Evolutionary conservation across 2,797 vertebrate species (phyloP), one percentile per base, ranked within the genome.

Genomic region (Gallirallus australis): DNA sequence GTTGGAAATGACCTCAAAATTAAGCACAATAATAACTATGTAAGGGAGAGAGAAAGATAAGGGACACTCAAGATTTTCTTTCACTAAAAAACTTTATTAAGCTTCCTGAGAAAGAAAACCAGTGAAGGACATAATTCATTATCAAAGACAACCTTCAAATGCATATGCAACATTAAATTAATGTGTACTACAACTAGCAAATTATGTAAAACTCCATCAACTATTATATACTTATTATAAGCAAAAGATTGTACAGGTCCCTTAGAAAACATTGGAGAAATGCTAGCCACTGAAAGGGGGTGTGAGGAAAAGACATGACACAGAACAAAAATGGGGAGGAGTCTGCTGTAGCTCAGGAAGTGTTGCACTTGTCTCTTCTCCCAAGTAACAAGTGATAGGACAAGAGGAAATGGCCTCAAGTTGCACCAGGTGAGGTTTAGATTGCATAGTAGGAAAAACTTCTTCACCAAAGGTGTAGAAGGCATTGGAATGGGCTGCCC

Each of bases 261-360:
- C 53, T n/a, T 57, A 83, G 54, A 81, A 91, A 88, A 84, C n/a
- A 81, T 16, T 68, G 71, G 20, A 52, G 65, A 82, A 93, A 93
- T 60, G 31, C 12, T 71, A 66, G 27, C 11, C 40, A 66, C 25
- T 65, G 42, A 73, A 93, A 91, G 35, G 57, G 1, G 15, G 11
- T 7, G 9, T 75, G 28, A 82, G 9, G 40, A 85, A 90, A 93
- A 84, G 60, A 79, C 10, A 15, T 11, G n/a, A 75, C 69, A 56
- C 19, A 15, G 27, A 88, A 78, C 15, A 75, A 48, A 86, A 81
- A 54, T 1, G 8, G 47, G 28, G 30, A 56, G 80, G 33, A 82
- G 27, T n/a, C 42, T 52, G 27, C 63, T 76, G 50, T 33, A 27
- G 5, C 63, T 70, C 37, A 78, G 33, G 40, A 90, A 69, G 27